Evolutionary conservation across 2,113 vertebrate genomes (phyloP), one percentile per base, ranked within the genome.

Genomic region (Scopus umbretta): DNA sequence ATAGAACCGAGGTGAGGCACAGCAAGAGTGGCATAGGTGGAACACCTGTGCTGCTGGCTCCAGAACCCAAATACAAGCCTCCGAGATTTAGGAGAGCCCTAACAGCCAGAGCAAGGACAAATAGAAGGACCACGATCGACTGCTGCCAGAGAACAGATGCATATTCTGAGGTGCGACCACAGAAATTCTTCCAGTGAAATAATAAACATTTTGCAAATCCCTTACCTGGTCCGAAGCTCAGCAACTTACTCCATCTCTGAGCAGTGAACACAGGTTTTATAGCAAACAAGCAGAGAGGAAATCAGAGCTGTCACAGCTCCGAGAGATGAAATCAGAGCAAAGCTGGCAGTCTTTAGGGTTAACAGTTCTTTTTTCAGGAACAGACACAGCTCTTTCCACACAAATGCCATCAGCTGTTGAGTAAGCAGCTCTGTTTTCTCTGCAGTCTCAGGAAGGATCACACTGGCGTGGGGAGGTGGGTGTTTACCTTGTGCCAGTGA

Each of bases 351-450:
- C 47, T 62, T 92, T 3, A 78, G 86, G 88, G 91, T 80, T 96
- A 92, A 83, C 61, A 63, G 36, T 38, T 79, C 52, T n/a, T 86
- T 78, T 72, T 78, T 86, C 52, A 63, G 86, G 68, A 94, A 86
- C 25, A 81, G 65, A 88, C 34, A 81, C 34, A 94, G 76, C 26
- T 95, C 75, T 78, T 80, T 94, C 76, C 75, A 91, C 63, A 80
- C 34, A 94, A 94, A 95, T 88, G 80, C 73, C 89, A 91, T 81
- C 86, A 87, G 65, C 73, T 92, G 80, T 95, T 87, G 70, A 94
- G 42, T 91, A 95, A 96, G 90, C 91, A 85, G 80, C 85, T 83
- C 78, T 78, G 86, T 80, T 61, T 88, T 83, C 88, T 45, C 79
- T 83, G 67, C 83, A 94, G 92, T 53, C 88, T 93, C 65, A 20